A percentile compares a stretch with the other conserved stretches of the same genome.
These are phyloP conservation scores for Macaria liturata DNA, from an alignment of 2,888 invertebrate species.

Conservation along the genomic window DNA sequence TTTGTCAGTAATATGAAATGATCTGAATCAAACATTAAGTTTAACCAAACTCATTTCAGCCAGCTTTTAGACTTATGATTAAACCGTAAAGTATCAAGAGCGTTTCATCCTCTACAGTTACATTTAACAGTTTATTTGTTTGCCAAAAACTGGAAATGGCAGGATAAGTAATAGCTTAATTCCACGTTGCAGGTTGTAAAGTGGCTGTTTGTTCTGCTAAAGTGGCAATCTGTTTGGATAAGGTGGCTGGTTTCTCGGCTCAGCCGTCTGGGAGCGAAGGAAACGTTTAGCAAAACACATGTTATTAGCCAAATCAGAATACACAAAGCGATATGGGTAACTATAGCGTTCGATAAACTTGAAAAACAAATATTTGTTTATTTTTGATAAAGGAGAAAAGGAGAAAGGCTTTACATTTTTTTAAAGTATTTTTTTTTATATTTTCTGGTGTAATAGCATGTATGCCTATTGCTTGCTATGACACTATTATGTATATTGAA, in stretches of 20 bases:
- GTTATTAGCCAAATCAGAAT: conserved; percentile 63
- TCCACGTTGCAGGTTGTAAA: conserved; percentile 63
- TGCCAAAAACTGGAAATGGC: conserved; percentile 62
- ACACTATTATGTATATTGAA: too few relatives aligned
- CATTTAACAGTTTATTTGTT: conserved; percentile 52
- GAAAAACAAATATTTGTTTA: background rate
- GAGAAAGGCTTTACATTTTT: too few relatives aligned
- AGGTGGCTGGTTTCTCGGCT: conserved; percentile 79
- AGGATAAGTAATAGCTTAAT: conserved; percentile 82
- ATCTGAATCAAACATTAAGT: too few relatives aligned
- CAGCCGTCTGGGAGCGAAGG: conserved; percentile 41
- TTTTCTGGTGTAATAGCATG: too few relatives aligned
- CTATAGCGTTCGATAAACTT: conserved; percentile 41
- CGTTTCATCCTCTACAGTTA: conserved; percentile 23
- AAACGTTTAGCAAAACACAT: conserved; percentile 63
- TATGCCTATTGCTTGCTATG: too few relatives aligned
- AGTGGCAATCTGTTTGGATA: conserved; percentile 57
- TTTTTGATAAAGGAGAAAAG: background rate
- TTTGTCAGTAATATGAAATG: too few relatives aligned
- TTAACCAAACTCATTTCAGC: too few relatives aligned
- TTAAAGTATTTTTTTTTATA: too few relatives aligned
- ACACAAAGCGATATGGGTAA: conserved; percentile 58
- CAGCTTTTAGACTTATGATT: too few relatives aligned
- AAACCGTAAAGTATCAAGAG: conserved; percentile 48
- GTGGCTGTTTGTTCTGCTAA: conserved; percentile 59